Conservation (phyloP, 2,113 vertebrate genomes). For the Marmota flaviventris region DNA sequence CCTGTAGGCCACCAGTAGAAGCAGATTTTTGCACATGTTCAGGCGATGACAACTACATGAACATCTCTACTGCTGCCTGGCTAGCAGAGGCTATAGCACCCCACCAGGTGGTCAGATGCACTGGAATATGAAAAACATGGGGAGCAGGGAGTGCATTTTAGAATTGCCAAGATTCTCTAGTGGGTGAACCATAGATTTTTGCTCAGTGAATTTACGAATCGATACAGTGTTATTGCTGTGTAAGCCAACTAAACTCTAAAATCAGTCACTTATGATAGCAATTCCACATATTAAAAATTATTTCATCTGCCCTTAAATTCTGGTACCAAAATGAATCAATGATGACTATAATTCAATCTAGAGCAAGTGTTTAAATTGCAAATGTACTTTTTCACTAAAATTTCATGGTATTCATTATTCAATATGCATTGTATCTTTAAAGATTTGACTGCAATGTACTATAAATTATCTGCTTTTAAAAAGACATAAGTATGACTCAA, state of each 20-base stretch:
- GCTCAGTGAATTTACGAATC: background rate
- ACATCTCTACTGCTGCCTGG: background rate
- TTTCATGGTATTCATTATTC: background rate
- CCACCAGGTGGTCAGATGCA: background rate
- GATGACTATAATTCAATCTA: background rate
- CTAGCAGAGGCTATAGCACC: background rate
- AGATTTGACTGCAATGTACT: background rate
- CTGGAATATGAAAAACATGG: background rate
- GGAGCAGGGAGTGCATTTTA: background rate
- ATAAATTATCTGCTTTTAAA: background rate
- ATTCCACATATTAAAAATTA: background rate
- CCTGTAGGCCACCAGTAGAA: background rate
- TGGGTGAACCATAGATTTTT: background rate
- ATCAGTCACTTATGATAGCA: background rate
- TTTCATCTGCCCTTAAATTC: conserved; percentile 31
- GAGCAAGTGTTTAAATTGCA: background rate
- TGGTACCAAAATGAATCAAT: background rate
- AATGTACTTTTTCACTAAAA: background rate
- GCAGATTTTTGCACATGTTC: background rate
- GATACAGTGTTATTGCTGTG: background rate
- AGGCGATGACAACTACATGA: background rate
- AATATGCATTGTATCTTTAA: background rate
- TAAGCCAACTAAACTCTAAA: background rate
- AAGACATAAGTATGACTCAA: background rate
- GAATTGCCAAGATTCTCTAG: background rate